Base-by-base conservation (phyloP, 1,140 invertebrate species). In the Bombus affinis region DNA sequence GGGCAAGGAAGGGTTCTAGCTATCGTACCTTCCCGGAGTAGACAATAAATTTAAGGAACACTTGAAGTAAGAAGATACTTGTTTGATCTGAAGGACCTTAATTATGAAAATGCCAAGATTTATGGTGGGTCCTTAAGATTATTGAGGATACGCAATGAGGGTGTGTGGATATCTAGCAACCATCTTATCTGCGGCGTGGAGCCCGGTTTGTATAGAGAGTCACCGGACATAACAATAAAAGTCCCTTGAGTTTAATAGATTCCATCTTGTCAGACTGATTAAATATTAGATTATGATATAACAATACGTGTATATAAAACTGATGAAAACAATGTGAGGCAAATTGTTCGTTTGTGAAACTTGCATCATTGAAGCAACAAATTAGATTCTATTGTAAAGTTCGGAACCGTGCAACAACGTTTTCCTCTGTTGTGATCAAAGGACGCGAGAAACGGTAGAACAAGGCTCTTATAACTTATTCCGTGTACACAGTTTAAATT, bases 401-500 rank as follows among this genome's bases (percentile, higher is more conserved):
- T 72, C 22, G 42, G 0, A 10, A 22, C 35, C 8, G 59, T 42
- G 18, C 4, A 25, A 32, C 44, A 25, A 68, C 10, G n/a, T 53
- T 39, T 66, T 53, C 37, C 66, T 32, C n/a, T 22, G 3, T 3
- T 10, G n/a, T 59, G 77, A 74, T 80, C 80, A 62, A 77, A 79
- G 72, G 47, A 76, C n/a, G 2, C 53, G 66, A 76, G 65, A 32
- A 66, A 66, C 35, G 18, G 28, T 35, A 25, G 66, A 81, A 65
- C 76, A 75, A 47, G 62, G 44, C 44, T 76, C 81, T 86, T 72
- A 77, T 77, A 89, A 86, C 76, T 89, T 81, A 57, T 53, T 53
- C 76, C 72, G 42, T 81, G 86, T 86, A 75, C 84, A 85, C 81
- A 76, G 86, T 88, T 91, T 88, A 88, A 91, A 90, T 91, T 90